Evolutionary conservation across 2,797 vertebrate genomes (phyloP).

Genomic region (Antennarius maculatus): DNA sequence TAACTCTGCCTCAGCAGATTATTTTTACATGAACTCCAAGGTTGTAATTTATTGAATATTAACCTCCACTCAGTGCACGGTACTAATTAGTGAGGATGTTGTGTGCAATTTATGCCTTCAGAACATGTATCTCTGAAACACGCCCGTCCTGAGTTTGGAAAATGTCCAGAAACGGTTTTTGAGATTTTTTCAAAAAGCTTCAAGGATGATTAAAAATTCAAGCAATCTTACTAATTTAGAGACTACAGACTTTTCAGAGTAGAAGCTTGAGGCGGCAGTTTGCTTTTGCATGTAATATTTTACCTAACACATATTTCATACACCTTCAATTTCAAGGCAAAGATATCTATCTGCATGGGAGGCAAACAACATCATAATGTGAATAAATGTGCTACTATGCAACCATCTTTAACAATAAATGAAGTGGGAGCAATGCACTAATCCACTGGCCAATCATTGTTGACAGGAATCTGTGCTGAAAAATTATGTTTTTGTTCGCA

Average conservation of each 20-base stretch:
- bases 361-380: conserved; percentile 9
- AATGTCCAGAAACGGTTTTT: conserved; percentile 1
- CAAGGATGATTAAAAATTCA: conserved; percentile 1
- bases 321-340: conserved; percentile 22
- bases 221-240: not conserved
- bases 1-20: conserved; percentile 51
- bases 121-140: conserved; percentile 27
- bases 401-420: conserved; percentile 2
- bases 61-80: conserved; percentile 12
- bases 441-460: conserved; percentile 18
- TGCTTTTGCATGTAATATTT: not conserved
- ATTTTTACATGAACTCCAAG: conserved; percentile 45
- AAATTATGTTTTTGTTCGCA: conserved; percentile 2
- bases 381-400: conserved; percentile 5
- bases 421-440: not conserved
- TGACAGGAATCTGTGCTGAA: conserved; percentile 18
- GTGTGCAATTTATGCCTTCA: not conserved
- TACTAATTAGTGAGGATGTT: conserved; percentile 45
- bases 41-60: conserved; percentile 53
- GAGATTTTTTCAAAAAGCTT: conserved; percentile 18
- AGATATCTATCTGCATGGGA: conserved; percentile 21
- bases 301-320: conserved; percentile 10
- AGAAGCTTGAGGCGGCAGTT: conserved; percentile 8
- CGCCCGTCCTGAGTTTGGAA: conserved; percentile 12
- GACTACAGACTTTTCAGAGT: not conserved